Percentiles rank a stretch among this genome's conserved stretches.
Conservation (phyloP, 23 tunicate species). For the Halocynthia roretzi region DNA sequence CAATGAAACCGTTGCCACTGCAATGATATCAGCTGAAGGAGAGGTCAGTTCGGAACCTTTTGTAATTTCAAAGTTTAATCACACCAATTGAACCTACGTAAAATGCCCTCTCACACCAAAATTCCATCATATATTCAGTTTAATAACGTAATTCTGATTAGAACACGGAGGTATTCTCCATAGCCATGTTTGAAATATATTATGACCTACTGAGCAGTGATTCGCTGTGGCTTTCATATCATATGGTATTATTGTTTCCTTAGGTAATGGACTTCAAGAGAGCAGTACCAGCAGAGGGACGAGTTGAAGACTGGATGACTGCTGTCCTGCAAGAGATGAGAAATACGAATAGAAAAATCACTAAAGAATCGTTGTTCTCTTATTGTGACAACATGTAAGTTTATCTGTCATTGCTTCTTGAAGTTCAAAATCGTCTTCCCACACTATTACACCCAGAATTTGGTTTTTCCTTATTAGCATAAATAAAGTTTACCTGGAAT, state of each 20-base stretch:
- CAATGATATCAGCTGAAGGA: slow-evolving; percentile 97
- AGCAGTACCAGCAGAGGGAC: slow-evolving; percentile 92
- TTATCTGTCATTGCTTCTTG: background rate
- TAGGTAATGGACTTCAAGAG: slow-evolving; percentile 84
- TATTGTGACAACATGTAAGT: slow-evolving; percentile 89
- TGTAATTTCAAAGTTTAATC: background rate
- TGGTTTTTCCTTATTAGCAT: too few relatives aligned
- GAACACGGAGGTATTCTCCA: too few relatives aligned
- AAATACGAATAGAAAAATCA: slow-evolving; percentile 88
- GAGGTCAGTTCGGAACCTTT: slow-evolving; percentile 43
- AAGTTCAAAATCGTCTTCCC: too few relatives aligned
- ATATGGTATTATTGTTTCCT: background rate
- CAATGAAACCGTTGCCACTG: slow-evolving; percentile 71
- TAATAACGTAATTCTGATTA: too few relatives aligned
- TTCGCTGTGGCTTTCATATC: background rate
- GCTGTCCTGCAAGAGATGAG: slow-evolving; percentile 90
- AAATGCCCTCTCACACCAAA: too few relatives aligned
- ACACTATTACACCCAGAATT: too few relatives aligned
- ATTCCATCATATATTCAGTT: too few relatives aligned
- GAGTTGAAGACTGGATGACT: slow-evolving; percentile 99
- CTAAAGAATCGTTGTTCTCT: slow-evolving; percentile 81
- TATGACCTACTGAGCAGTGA: too few relatives aligned
- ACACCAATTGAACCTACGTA: too few relatives aligned
- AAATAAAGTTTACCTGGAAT: too few relatives aligned
- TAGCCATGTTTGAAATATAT: too few relatives aligned